phyloP scores from a whole-genome alignment of 2,797 vertebrate genomes.

The Sparus aurata region DNA sequence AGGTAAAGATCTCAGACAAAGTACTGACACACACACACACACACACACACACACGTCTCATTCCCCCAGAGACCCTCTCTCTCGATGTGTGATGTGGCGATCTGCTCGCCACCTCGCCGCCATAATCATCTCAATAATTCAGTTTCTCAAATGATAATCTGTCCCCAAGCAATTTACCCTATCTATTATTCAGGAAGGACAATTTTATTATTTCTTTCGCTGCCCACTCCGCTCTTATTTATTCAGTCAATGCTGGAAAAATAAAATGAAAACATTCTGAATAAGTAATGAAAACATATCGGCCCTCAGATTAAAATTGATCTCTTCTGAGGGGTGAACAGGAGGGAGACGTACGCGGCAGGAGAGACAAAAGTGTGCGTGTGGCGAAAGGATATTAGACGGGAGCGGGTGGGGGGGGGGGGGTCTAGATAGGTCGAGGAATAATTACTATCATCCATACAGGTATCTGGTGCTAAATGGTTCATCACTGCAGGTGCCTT shows the following conservation, averaged over 20 bases:
- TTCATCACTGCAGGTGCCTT: conserved; percentile 49
- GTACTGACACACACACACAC: neutral
- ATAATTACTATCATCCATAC: conserved; percentile 38
- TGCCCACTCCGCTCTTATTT: conserved; percentile 58
- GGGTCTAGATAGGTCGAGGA: conserved; percentile 37
- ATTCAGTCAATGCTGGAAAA: conserved; percentile 59
- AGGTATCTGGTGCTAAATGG: conserved; percentile 25
- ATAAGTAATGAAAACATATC: conserved; percentile 69
- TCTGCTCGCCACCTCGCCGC: conserved; percentile 43
- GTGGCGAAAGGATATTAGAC: conserved; percentile 29
- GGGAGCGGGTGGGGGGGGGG: neutral
- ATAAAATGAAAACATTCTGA: conserved; percentile 65
- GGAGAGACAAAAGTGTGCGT: conserved; percentile 22
- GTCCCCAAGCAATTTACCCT: conserved; percentile 55
- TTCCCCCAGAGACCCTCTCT: conserved; percentile 3
- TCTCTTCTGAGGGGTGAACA: conserved; percentile 37
- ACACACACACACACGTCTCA: neutral
- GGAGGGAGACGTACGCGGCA: neutral
- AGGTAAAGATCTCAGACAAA: too few relatives aligned
- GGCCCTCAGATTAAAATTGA: conserved; percentile 57
- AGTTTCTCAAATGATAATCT: conserved; percentile 65
- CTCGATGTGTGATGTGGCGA: conserved; percentile 9
- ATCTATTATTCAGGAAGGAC: conserved; percentile 68
- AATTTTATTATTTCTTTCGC: conserved; percentile 38
- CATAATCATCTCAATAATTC: conserved; percentile 64